Evolutionary conservation across 92 coral and sea anemone species (phyloP).

Genomic region (Ricordea florida): DNA sequence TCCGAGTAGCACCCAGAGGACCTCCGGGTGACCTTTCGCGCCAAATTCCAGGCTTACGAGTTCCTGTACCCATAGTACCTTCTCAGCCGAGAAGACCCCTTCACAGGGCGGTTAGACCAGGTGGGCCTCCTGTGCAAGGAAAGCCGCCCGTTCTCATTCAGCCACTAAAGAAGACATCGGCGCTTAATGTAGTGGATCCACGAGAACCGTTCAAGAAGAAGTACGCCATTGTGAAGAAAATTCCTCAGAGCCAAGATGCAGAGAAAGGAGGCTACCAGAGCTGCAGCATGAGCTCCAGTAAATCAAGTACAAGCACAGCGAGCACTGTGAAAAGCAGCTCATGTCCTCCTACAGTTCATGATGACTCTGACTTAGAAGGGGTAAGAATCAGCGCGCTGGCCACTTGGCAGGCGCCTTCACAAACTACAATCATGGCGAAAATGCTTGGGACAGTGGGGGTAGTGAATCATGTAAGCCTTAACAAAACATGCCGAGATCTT

Average conservation of each 20-base stretch:
- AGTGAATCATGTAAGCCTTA: too few relatives aligned
- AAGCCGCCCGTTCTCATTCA: slow-evolving; percentile 79
- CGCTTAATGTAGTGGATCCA: slow-evolving; percentile 74
- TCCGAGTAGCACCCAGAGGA: slow-evolving; percentile 21
- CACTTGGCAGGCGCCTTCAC: too few relatives aligned
- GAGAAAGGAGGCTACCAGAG: slow-evolving; percentile 79
- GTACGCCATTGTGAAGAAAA: slow-evolving; percentile 93
- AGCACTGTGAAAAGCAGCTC: slow-evolving; percentile 99
- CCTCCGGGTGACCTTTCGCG: slow-evolving; percentile 51
- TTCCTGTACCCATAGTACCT: slow-evolving; percentile 85
- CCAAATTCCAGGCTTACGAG: slow-evolving; percentile 72
- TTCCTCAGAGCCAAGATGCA: slow-evolving; percentile 87
- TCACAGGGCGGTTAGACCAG: slow-evolving; percentile 68
- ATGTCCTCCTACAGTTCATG: slow-evolving; percentile 71
- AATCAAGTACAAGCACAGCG: slow-evolving; percentile 86
- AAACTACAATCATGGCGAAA: too few relatives aligned
- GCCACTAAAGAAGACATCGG: slow-evolving; percentile 89
- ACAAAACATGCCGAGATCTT: too few relatives aligned
- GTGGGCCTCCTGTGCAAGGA: slow-evolving; percentile 66
- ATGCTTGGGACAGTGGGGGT: too few relatives aligned
- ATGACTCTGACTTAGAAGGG: slow-evolving; percentile 86
- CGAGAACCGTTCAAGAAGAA: slow-evolving; percentile 89
- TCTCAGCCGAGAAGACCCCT: slow-evolving; percentile 89
- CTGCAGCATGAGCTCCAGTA: slow-evolving; percentile 88
- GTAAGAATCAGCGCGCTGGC: slow-evolving; percentile 7